These are phyloP conservation scores for Hyperoplus lanceolatus DNA, from an alignment of 2,797 vertebrate genomes.

Conservation along the genomic window DNA sequence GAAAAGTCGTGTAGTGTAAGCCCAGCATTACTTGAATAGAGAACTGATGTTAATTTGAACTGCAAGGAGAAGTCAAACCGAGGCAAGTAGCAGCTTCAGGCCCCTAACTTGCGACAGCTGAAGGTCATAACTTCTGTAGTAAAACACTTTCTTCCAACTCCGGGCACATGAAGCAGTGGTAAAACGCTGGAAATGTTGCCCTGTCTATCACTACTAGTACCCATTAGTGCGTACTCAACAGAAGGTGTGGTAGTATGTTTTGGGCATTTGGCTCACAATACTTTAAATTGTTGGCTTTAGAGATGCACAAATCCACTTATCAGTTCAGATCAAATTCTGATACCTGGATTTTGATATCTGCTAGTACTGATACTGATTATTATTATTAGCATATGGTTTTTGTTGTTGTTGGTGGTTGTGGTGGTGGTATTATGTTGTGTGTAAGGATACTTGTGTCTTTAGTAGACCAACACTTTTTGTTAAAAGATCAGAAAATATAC, in stretches of 20 bases:
- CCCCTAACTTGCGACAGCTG: conserved; percentile 7
- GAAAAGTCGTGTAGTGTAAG: no score
- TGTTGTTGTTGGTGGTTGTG: no score
- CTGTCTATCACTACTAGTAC: background rate
- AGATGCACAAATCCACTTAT: no score
- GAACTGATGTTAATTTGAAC: background rate
- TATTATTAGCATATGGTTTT: no score
- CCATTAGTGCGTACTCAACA: background rate
- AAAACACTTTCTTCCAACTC: background rate
- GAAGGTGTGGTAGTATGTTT: background rate
- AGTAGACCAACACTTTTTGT: no score
- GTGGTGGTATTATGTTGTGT: no score
- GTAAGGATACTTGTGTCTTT: no score
- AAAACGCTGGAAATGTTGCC: conserved; percentile 10
- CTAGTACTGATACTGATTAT: no score
- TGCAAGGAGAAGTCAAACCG: background rate
- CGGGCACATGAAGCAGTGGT: conserved; percentile 9
- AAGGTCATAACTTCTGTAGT: conserved; percentile 8
- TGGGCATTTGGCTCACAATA: background rate
- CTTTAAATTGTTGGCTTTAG: background rate
- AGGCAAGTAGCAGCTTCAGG: background rate
- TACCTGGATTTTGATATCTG: no score
- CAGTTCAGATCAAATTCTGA: no score
- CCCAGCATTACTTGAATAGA: background rate
- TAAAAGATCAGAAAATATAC: no score